Conservation (phyloP, 2,888 invertebrate genomes). For the Vanessa cardui region DNA sequence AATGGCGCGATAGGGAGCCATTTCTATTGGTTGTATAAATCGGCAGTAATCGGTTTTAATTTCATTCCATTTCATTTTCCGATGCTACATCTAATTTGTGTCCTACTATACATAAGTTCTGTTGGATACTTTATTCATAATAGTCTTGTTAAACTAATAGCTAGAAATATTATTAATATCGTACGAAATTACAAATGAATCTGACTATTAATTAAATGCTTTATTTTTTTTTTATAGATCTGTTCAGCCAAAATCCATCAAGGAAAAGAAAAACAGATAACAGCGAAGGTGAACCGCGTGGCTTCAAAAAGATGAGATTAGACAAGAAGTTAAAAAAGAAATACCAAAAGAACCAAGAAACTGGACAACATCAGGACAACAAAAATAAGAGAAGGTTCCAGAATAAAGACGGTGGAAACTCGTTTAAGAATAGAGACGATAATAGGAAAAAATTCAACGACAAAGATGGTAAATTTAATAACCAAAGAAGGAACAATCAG, state of each 20-base stretch:
- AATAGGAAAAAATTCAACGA: conserved; percentile 47
- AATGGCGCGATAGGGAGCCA: too few relatives aligned
- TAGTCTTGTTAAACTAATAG: too few relatives aligned
- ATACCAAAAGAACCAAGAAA: conserved; percentile 55
- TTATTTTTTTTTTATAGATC: conserved; percentile 51
- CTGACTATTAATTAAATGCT: not conserved
- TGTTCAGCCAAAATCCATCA: conserved; percentile 61
- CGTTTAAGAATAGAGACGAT: conserved; percentile 36
- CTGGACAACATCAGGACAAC: conserved; percentile 41
- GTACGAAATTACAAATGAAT: too few relatives aligned
- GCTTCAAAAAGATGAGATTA: conserved; percentile 74
- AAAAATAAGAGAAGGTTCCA: conserved; percentile 41
- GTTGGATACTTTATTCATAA: too few relatives aligned
- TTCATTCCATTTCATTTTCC: too few relatives aligned
- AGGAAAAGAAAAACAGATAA: conserved; percentile 60
- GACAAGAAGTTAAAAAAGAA: conserved; percentile 72
- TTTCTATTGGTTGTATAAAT: too few relatives aligned
- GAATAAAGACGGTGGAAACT: conserved; percentile 42
- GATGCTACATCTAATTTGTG: too few relatives aligned
- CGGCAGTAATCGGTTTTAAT: too few relatives aligned
- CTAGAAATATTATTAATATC: too few relatives aligned
- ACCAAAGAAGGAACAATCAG: conserved; percentile 46
- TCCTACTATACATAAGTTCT: too few relatives aligned
- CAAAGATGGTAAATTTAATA: conserved; percentile 45
- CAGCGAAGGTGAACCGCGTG: conserved; percentile 63